These are phyloP conservation scores for Nesidiocoris tenuis DNA, from an alignment of 2,888 invertebrate species.

Conservation along the genomic window DNA sequence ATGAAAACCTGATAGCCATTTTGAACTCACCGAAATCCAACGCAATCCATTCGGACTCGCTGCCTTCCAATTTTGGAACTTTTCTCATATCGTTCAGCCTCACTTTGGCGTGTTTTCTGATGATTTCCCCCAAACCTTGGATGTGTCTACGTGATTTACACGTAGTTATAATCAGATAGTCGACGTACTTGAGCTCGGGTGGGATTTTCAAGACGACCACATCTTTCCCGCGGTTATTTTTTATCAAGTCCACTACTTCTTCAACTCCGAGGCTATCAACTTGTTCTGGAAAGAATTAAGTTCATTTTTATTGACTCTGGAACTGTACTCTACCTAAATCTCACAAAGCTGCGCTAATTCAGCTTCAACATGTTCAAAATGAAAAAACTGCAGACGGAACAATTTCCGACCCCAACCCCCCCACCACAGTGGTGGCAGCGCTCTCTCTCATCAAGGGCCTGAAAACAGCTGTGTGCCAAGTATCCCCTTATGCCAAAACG, in stretches of 20 bases:
- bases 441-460: too few species aligned
- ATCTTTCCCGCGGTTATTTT: slow-evolving; percentile 73
- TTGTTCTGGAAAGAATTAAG: slow-evolving; percentile 62
- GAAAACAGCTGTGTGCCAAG: too few species aligned
- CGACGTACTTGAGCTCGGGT: slow-evolving; percentile 72
- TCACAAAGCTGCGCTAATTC: too few species aligned
- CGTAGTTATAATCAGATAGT: slow-evolving; percentile 79
- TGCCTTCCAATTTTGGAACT: slow-evolving; percentile 76
- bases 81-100: slow-evolving; percentile 65
- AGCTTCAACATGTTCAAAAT: too few species aligned
- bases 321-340: too few species aligned
- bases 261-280: slow-evolving; percentile 86
- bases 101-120: slow-evolving; percentile 72
- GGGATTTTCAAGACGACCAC: slow-evolving; percentile 80
- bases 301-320: slow-evolving; percentile 65
- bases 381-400: too few species aligned
- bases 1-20: too few species aligned
- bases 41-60: slow-evolving; percentile 79
- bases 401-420: too few species aligned
- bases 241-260: slow-evolving; percentile 74
- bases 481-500: too few species aligned
- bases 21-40: slow-evolving; percentile 74
- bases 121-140: slow-evolving; percentile 70
- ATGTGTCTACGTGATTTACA: slow-evolving; percentile 74
- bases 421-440: too few species aligned